phyloP scores from a whole-genome alignment of 2,888 invertebrate species.

The Galeopsomyia nigrocyanea region DNA sequence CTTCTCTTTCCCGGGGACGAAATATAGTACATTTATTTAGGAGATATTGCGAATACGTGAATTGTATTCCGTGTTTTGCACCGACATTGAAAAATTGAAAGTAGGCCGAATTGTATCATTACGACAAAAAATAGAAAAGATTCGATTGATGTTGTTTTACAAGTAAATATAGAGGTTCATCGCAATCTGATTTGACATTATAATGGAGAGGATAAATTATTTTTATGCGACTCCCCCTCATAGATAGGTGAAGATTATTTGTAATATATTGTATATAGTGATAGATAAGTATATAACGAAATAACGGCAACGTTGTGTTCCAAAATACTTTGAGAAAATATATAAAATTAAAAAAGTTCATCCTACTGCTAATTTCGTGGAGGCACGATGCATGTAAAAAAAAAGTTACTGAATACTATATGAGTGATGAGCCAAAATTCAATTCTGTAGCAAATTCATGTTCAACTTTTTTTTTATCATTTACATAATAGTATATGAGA shows the following conservation, averaged over 20 bases:
- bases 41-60: too few species aligned
- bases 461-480: constrained; percentile 23
- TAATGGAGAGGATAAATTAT: constrained; percentile 54
- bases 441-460: constrained; percentile 25
- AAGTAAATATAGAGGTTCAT: constrained; percentile 24
- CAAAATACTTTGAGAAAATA: constrained; percentile 35
- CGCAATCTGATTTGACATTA: constrained; percentile 30
- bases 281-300: constrained; percentile 55
- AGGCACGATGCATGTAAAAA: constrained; percentile 32
- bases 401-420: constrained; percentile 26
- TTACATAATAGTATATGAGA: constrained; percentile 11
- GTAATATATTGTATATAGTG: constrained; percentile 67
- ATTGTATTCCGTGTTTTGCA: not conserved
- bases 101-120: too few species aligned
- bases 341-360: constrained; percentile 41
- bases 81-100: not conserved
- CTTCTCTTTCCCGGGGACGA: too few species aligned
- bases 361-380: constrained; percentile 19
- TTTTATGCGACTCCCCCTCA: constrained; percentile 54
- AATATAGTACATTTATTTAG: too few species aligned
- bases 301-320: constrained; percentile 34
- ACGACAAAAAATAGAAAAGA: not conserved
- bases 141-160: not conserved
- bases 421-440: constrained; percentile 29
- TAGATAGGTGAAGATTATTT: constrained; percentile 60